phyloP scores from a whole-genome alignment of 2,113 vertebrate genomes.

The Puma concolor region DNA sequence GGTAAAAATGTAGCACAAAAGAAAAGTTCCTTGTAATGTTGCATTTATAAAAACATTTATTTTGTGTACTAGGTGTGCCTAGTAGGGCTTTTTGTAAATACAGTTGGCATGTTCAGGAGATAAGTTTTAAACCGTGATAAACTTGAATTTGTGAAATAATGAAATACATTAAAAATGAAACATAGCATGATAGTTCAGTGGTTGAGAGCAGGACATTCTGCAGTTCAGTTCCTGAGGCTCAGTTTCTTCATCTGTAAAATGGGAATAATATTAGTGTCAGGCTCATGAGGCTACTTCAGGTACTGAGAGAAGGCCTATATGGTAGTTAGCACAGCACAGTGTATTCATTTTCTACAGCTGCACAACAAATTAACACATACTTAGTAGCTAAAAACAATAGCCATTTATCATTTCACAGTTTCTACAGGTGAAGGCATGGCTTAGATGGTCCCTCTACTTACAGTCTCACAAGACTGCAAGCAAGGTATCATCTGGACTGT shows the following conservation, averaged over 20 bases:
- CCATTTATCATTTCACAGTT: background rate
- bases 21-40: background rate
- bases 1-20: background rate
- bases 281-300: background rate
- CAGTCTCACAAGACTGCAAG: background rate
- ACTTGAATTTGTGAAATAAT: conserved; percentile 27
- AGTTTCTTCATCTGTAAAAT: conserved; percentile 31
- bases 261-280: background rate
- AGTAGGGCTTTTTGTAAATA: background rate
- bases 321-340: background rate
- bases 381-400: background rate
- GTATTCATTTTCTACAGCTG: background rate
- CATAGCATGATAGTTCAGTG: background rate
- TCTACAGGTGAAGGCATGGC: background rate
- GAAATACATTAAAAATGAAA: conserved; percentile 13
- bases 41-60: conserved; percentile 2
- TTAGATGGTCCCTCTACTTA: background rate
- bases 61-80: background rate
- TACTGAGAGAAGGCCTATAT: background rate
- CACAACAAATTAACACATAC: background rate
- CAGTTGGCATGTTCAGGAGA: background rate
- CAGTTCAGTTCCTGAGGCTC: conserved; percentile 3
- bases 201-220: background rate
- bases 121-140: background rate
- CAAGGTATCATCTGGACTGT: background rate